Percentiles rank a stretch among this genome's conserved stretches.
These are phyloP conservation scores for Drosophila subpulchrella DNA, from an alignment of 1,140 invertebrate genomes.

Conservation along the genomic window DNA sequence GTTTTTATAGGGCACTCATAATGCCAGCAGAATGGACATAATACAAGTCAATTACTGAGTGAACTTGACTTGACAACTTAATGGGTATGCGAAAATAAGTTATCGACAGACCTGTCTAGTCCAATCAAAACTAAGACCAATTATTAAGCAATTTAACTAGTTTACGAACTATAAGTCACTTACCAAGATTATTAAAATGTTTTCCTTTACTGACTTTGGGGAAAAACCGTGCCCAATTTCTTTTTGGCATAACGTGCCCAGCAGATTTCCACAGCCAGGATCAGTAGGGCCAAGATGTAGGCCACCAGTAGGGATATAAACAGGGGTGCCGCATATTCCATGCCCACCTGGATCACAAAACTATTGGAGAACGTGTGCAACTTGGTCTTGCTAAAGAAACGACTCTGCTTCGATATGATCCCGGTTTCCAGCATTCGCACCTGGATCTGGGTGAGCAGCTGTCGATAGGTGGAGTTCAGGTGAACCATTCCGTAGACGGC, in stretches of 20 bases:
- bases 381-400: slow-evolving; percentile 62
- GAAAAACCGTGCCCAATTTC: background rate
- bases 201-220: background rate
- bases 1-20: slow-evolving; percentile 54
- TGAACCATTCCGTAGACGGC: slow-evolving; percentile 54
- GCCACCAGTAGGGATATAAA: slow-evolving; percentile 57
- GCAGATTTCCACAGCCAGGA: slow-evolving; percentile 54
- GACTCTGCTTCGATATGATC: slow-evolving; percentile 57
- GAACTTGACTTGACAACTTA: slow-evolving; percentile 37
- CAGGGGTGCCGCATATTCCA: slow-evolving; percentile 78
- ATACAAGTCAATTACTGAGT: slow-evolving; percentile 7
- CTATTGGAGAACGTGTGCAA: slow-evolving; percentile 70
- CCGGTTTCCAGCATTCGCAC: slow-evolving; percentile 69
- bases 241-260: slow-evolving; percentile 35
- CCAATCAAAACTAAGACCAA: background rate
- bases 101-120: slow-evolving; percentile 6
- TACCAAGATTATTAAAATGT: background rate
- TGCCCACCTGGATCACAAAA: slow-evolving; percentile 75
- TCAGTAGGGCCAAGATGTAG: slow-evolving; percentile 53
- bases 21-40: slow-evolving; percentile 21
- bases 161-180: background rate
- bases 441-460: slow-evolving; percentile 54
- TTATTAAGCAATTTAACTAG: slow-evolving; percentile 9
- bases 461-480: slow-evolving; percentile 67
- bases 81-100: slow-evolving; percentile 7